Percentiles rank a stretch among this genome's conserved stretches.
Conservation (phyloP, 1,140 invertebrate species). For the Centruroides vittatus region DNA sequence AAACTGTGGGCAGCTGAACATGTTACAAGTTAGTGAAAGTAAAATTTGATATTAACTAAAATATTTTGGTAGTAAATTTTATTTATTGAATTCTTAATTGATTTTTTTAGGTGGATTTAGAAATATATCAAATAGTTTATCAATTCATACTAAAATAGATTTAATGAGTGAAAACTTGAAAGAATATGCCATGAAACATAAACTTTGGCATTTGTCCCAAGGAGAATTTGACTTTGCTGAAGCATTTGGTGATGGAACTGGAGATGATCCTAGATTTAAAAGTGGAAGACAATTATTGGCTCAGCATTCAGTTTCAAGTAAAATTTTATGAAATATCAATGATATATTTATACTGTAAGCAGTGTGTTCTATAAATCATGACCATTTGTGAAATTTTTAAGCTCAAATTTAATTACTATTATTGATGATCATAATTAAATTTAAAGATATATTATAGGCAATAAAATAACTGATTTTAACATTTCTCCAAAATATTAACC, state of each 20-base stretch:
- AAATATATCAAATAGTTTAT: constrained; percentile 53
- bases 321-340: no score
- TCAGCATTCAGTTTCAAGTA: constrained; percentile 22
- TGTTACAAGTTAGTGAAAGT: neutral
- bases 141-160: constrained; percentile 53
- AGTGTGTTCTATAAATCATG: no score
- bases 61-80: no score
- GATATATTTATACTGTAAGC: no score
- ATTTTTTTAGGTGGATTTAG: constrained; percentile 18
- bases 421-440: no score
- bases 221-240: constrained; percentile 29
- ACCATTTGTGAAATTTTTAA: no score
- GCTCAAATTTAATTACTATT: no score
- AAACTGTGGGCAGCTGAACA: constrained; percentile 56
- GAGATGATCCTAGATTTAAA: constrained; percentile 24
- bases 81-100: no score
- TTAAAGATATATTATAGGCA: no score
- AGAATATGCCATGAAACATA: constrained; percentile 41
- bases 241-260: constrained; percentile 21
- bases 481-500: no score
- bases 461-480: no score
- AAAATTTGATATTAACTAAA: no score
- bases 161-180: constrained; percentile 44
- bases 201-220: constrained; percentile 43
- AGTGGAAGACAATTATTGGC: constrained; percentile 37